phyloP scores from a whole-genome alignment of 2,888 invertebrate genomes.

The Listrodromus nycthemerus region DNA sequence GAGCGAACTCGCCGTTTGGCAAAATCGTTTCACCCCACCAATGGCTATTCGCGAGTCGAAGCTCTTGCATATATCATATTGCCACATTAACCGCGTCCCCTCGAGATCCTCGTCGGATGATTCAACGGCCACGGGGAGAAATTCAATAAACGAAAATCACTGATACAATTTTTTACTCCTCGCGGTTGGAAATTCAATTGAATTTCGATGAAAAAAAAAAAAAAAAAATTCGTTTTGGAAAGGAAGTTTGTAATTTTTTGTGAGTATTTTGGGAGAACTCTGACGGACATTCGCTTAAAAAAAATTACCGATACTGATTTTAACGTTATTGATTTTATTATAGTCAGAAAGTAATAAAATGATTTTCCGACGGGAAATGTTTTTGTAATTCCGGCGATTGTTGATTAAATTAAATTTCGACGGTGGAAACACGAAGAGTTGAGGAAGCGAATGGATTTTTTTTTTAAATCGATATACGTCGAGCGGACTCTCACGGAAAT shows the following conservation, averaged over 20 bases:
- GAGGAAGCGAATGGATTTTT: not conserved
- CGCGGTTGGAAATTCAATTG: not conserved
- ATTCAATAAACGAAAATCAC: too few relatives aligned
- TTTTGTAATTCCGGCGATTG: too few relatives aligned
- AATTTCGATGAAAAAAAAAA: not conserved
- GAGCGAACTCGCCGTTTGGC: slow-evolving; percentile 7
- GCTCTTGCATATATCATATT: slow-evolving; percentile 77
- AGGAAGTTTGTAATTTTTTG: not conserved
- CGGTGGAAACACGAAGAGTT: not conserved
- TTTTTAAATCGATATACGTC: not conserved
- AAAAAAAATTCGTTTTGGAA: not conserved
- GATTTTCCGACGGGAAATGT: too few relatives aligned
- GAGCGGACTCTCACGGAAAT: not conserved
- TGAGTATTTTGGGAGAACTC: too few relatives aligned
- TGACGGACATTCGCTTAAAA: too few relatives aligned
- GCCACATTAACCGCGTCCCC: slow-evolving; percentile 79
- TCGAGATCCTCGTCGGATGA: slow-evolving; percentile 67
- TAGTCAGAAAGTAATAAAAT: too few relatives aligned
- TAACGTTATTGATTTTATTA: too few relatives aligned
- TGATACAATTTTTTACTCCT: slow-evolving; percentile 7
- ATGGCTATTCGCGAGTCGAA: slow-evolving; percentile 68
- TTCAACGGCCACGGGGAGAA: not conserved
- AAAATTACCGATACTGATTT: too few relatives aligned
- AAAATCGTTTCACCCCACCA: slow-evolving; percentile 64
- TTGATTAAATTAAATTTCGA: too few relatives aligned